These are phyloP conservation scores for Passer montanus DNA, from an alignment of 2,113 vertebrate species.

Conservation along the genomic window DNA sequence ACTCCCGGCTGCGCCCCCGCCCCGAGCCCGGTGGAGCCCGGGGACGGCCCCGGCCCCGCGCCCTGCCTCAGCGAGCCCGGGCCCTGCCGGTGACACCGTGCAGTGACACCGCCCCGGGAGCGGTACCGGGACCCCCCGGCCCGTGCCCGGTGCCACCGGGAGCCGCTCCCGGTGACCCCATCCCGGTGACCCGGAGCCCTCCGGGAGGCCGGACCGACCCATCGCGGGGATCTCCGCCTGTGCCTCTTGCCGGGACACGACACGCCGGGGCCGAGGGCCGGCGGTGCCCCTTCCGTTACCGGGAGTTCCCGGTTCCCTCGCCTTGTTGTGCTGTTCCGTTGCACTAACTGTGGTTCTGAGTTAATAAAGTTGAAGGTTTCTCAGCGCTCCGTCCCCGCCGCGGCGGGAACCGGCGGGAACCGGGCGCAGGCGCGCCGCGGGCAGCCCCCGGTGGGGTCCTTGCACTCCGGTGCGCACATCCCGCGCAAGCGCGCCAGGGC, in stretches of 20 bases:
- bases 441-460: background rate
- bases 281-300: background rate
- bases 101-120: background rate
- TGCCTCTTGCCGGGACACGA: background rate
- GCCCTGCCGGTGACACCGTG: background rate
- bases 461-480: too few relatives aligned
- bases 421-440: background rate
- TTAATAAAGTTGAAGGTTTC: background rate
- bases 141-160: background rate
- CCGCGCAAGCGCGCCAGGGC: background rate
- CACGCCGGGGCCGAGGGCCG: background rate
- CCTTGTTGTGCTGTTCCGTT: background rate
- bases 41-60: background rate
- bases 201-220: background rate
- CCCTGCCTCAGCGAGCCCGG: background rate
- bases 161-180: background rate
- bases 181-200: background rate
- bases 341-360: background rate
- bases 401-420: background rate
- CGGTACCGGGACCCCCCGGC: background rate
- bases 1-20: too few relatives aligned
- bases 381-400: background rate
- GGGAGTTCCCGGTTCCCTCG: background rate
- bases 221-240: background rate
- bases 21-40: background rate